These are phyloP conservation scores for Silurus lanzhouensis DNA, from an alignment of 2,797 vertebrate genomes.

Conservation along the genomic window DNA sequence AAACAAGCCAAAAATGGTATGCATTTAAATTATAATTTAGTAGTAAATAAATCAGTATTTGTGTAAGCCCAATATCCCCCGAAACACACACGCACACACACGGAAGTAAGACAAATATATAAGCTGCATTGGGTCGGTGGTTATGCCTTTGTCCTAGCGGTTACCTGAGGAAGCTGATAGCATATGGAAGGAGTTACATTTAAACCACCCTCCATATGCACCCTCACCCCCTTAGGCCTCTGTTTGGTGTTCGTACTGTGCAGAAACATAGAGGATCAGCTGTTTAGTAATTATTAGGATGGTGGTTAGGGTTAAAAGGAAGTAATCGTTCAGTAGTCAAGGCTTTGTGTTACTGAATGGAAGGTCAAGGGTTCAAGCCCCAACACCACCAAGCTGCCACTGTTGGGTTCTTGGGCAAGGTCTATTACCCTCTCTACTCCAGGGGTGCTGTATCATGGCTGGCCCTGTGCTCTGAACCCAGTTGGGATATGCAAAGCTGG, in stretches of 20 bases:
- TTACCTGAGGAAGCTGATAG: conserved; percentile 44
- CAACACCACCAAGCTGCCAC: too few species aligned
- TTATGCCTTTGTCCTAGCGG: conserved; percentile 32
- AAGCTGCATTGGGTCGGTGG: conserved; percentile 18
- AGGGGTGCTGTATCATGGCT: too few species aligned
- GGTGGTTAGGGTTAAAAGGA: background rate
- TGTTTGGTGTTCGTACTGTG: conserved; percentile 32
- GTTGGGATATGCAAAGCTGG: too few species aligned
- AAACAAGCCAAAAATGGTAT: background rate
- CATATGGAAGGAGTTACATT: conserved; percentile 28
- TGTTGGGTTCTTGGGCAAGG: too few species aligned
- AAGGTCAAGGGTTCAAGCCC: too few species aligned
- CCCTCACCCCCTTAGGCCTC: background rate
- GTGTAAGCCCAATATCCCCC: background rate
- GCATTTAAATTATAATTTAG: background rate
- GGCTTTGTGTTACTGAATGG: too few species aligned
- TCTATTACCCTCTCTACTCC: too few species aligned
- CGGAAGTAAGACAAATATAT: background rate
- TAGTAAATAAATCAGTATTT: background rate
- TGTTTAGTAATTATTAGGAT: conserved; percentile 8
- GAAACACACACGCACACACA: too few species aligned
- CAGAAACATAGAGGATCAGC: conserved; percentile 5
- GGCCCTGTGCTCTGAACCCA: too few species aligned
- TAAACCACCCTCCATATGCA: conserved; percentile 3
- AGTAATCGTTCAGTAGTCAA: too few species aligned